Conservation (phyloP, 2,113 vertebrate species). For the Neopipo cinnamomea region DNA sequence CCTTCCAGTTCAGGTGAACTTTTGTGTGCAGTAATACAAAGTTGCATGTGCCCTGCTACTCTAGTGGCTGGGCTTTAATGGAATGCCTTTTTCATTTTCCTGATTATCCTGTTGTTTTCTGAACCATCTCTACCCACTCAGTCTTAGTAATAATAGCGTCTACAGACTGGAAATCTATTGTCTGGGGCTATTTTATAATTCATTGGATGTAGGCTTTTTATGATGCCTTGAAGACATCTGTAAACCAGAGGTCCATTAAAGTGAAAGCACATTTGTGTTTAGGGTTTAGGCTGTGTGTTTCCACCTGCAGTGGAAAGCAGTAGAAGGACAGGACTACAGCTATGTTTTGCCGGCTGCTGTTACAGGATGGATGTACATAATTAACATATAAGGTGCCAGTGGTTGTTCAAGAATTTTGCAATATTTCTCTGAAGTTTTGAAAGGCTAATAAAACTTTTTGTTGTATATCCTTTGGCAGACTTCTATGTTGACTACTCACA, state of each 20-base stretch:
- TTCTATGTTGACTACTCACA: not conserved
- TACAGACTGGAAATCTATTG: not conserved
- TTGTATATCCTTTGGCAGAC: not conserved
- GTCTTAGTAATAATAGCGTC: not conserved
- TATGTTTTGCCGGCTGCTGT: not conserved
- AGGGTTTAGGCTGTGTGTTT: not conserved
- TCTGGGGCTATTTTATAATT: not conserved
- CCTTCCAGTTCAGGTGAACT: not conserved
- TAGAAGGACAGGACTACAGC: not conserved
- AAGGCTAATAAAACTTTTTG: not conserved
- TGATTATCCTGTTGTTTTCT: not conserved
- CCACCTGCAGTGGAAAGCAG: not conserved
- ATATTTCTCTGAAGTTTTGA: not conserved
- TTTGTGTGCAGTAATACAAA: not conserved
- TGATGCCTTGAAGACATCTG: not conserved
- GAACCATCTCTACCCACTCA: not conserved
- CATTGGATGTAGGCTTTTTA: not conserved
- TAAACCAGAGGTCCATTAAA: not conserved
- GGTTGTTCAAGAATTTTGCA: not conserved
- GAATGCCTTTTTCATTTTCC: not conserved
- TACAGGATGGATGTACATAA: not conserved
- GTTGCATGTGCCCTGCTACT: not conserved
- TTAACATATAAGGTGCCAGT: not conserved
- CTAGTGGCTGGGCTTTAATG: not conserved
- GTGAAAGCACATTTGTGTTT: not conserved